Evolutionary conservation across 2,797 vertebrate genomes (phyloP), one percentile per base, ranked within the genome.

Genomic region (Sebastes hubbsi): DNA sequence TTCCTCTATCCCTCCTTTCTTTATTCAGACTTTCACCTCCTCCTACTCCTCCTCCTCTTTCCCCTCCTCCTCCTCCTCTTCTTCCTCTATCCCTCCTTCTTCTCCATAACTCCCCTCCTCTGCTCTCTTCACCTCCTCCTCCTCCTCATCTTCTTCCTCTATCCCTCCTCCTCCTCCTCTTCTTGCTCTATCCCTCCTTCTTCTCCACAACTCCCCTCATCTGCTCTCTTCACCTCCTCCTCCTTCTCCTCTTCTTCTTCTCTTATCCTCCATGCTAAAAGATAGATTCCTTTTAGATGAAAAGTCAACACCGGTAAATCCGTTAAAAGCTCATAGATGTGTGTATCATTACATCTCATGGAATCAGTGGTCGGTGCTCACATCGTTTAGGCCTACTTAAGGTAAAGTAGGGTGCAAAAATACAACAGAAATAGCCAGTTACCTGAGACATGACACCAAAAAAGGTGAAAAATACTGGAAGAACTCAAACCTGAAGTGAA

Each of bases 241-340:
- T 34, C 22, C 38, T 10, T 8, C 12, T 6, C 13, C 14, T 20
- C 25, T 22, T 10, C 30, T 71, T 18, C 16, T 36, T 29, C 56
- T 22, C 42, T 80, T 64, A 80, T 83, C 75, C 87, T 72, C 24
- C 77, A 8, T 32, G 52, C 49, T 69, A 61, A 77, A 60, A 82
- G 11, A 29, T 27, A 83, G 85, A 90, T 86, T 90, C 89, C 88
- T 88, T 84, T 87, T 84, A 81, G 73, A 92, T 91, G 90, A 92
- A 92, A 91, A 91, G 75, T 88, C 85, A 89, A 91, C 83, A 91
- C 5, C 42, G 22, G 66, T 22, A 76, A 83, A 89, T 34, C 88
- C 32, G 1, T 38, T 38, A 5, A 66, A 70, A 82, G 74, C 83
- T 63, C 25, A 1, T 4, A 12, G 67, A n/a, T 71, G 64, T 36